Evolutionary conservation across 2,888 invertebrate genomes (phyloP), one percentile per base, ranked within the genome.

Genomic region (Tetropium fuscum): DNA sequence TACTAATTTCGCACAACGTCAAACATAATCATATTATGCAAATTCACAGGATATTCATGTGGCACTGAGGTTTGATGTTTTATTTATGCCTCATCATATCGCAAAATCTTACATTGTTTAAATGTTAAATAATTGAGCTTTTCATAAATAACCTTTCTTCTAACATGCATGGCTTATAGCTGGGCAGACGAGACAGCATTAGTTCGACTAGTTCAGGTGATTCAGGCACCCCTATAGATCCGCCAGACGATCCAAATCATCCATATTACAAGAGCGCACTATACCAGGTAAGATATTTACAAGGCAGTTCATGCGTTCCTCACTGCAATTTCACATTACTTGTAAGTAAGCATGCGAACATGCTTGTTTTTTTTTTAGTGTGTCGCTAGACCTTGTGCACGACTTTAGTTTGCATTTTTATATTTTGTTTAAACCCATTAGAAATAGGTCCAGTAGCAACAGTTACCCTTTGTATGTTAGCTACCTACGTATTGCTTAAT

Each of bases 161-260:
- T 72, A 71, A 72, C 74, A 64, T 71, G 80, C 80, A 79, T 78
- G 79, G 78, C 78, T 79, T 79, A 73, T 87, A 93, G 93, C 88
- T 91, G 84, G 88, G 88, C 83, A 88, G 93, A 84, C 90, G 91
- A 82, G 90, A 89, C 80, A 93, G 93, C 81, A 87, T 90, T 78
- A 91, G 92, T 78, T 94, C 93, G 74, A 87, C 92, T 79, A 93
- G 93, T 84, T 94, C 93, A 81, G 93, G 92, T 71, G 94, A 94
- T 84, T 94, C 94, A 73, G 94, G 94, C 78, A 94, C 95, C 55
- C 93, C 94, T 63, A 93, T 94, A 80, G 92, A 92, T 83, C 87
- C 90, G 74, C 92, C 93, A 67, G 92, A 85, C 69, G 81, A 81
- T 71, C 80, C 80, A 15, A 80, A 77, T 72, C 77, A 80, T 72